phyloP scores from a whole-genome alignment of 2,888 invertebrate genomes.

The Incurvaria masculella region DNA sequence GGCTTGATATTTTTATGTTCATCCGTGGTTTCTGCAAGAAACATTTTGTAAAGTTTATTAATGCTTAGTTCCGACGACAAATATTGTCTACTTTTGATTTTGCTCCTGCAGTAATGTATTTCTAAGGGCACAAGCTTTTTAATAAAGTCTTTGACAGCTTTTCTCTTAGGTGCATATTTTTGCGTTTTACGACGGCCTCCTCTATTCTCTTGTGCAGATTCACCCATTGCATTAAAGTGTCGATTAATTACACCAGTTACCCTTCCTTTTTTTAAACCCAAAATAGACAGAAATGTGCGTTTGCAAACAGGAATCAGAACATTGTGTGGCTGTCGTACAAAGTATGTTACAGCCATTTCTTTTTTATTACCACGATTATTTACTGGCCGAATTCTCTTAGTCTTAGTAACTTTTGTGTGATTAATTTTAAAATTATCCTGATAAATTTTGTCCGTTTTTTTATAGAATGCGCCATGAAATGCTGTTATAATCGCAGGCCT shows the following conservation, averaged over 20 bases:
- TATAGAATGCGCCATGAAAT: too few relatives aligned
- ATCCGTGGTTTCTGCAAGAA: neutral
- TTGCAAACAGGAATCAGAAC: slow-evolving; percentile 14
- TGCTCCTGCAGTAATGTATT: slow-evolving; percentile 15
- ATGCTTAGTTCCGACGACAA: slow-evolving; percentile 5
- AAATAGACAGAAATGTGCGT: slow-evolving; percentile 15
- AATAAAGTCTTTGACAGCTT: slow-evolving; percentile 14
- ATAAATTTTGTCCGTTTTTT: slow-evolving; percentile 13
- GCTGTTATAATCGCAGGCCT: slow-evolving; percentile 12
- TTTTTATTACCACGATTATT: slow-evolving; percentile 11
- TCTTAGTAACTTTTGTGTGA: slow-evolving; percentile 9
- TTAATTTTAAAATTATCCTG: slow-evolving; percentile 15
- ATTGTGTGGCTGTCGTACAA: slow-evolving; percentile 12
- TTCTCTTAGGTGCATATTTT: slow-evolving; percentile 13
- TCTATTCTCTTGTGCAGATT: slow-evolving; percentile 14
- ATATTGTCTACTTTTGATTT: slow-evolving; percentile 15
- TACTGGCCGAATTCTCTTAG: slow-evolving; percentile 9
- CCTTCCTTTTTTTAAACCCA: slow-evolving; percentile 15
- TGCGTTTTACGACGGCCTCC: slow-evolving; percentile 14
- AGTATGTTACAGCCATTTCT: slow-evolving; percentile 11
- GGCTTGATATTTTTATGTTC: slow-evolving; percentile 1
- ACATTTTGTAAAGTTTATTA: neutral
- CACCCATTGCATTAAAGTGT: slow-evolving; percentile 8
- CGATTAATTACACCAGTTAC: slow-evolving; percentile 15
- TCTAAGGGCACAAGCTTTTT: slow-evolving; percentile 14